phyloP scores from a whole-genome alignment of 2,888 invertebrate genomes.

The Marronus borbonicus region DNA sequence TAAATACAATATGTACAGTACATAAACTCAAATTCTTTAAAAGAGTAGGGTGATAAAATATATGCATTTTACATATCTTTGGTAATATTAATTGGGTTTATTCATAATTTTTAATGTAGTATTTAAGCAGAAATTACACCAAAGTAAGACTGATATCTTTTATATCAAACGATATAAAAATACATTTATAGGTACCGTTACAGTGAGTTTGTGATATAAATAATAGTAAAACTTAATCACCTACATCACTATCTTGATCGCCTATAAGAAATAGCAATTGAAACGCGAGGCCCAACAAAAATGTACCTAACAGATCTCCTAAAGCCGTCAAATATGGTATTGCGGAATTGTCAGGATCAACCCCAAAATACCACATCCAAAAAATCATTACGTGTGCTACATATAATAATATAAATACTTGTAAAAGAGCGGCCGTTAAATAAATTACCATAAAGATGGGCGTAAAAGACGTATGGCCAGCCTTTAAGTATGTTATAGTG shows the following conservation, averaged over 20 bases:
- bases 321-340: conserved; percentile 92
- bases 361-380: conserved; percentile 86
- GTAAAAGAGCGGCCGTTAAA: conserved; percentile 66
- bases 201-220: neutral
- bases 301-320: conserved; percentile 91
- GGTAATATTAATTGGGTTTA: neutral
- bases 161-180: too few species aligned
- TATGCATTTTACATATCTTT: too few species aligned
- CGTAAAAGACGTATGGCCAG: conserved; percentile 88
- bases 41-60: too few species aligned
- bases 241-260: conserved; percentile 82
- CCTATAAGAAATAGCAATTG: conserved; percentile 82
- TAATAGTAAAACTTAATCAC: conserved; percentile 72
- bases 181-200: neutral
- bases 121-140: neutral
- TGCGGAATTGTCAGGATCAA: conserved; percentile 92
- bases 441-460: conserved; percentile 84
- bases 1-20: neutral
- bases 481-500: conserved; percentile 87
- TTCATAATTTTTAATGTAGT: neutral
- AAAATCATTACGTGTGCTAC: conserved; percentile 87
- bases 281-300: conserved; percentile 82
- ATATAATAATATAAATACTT: conserved; percentile 81
- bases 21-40: neutral
- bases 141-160: too few species aligned